Evolutionary conservation across 1,140 invertebrate genomes (phyloP), one percentile per base, ranked within the genome.

Genomic region (Vanessa tameamea): DNA sequence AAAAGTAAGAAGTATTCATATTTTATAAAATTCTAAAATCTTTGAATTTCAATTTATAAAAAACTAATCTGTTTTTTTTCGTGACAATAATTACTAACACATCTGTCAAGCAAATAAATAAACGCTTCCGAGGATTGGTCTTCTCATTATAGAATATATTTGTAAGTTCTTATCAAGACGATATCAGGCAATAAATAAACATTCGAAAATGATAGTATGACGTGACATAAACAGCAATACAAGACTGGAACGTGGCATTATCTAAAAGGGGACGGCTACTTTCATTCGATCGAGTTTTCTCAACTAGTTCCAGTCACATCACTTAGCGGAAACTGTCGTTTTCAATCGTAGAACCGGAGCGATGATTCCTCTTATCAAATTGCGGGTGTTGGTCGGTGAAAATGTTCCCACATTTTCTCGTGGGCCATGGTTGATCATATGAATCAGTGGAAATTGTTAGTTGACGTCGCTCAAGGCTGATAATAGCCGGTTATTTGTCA

Each of bases 381-480:
- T 87, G 85, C 85, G 76, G 66, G 84, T 84, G 78, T 83, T 72
- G 82, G 84, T 82, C 82, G 87, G 87, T 89, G 90, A 90, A 90
- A 90, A 88, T 88, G 82, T 91, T 89, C 86, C 85, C 87, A 88
- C 88, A 90, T 92, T 92, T 91, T 92, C 90, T 90, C 81, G 78
- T 73, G 69, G 79, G 74, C 71, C 69, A 79, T 81, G 81, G 80
- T 73, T 80, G 88, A 92, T 92, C 80, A 89, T 92, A 92, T 88
- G 88, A 86, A 92, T 92, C 89, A 87, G 88, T 82, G 82, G 83
- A 89, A 91, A 92, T 92, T 90, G 84, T 83, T 78, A 80, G 86
- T 83, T 84, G 82, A 75, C 66, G 76, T 73, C 81, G 87, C 86
- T 83, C 81, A 77, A 80, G 87, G 90, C 89, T 57, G 68, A 73